Conservation (phyloP, 1,140 invertebrate genomes). For the Drosophila suzukii region DNA sequence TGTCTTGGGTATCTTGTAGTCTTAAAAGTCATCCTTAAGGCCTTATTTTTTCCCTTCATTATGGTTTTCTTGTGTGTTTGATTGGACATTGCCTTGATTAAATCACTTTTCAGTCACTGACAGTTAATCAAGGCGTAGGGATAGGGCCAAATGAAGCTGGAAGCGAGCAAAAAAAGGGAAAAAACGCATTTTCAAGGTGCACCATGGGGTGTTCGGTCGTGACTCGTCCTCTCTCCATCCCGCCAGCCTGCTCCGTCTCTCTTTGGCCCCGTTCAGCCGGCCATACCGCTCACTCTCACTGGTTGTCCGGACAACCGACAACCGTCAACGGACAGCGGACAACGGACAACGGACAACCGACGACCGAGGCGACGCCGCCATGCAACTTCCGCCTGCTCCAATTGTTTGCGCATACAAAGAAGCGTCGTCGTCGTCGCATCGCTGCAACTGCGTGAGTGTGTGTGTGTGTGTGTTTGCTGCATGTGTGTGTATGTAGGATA, state of each 20-base stretch:
- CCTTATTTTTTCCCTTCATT: background rate
- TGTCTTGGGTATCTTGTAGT: background rate
- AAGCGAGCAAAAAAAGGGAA: background rate
- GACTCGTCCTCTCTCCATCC: constrained; percentile 7
- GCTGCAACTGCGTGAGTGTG: constrained; percentile 23
- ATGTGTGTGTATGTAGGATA: constrained; percentile 46
- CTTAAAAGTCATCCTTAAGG: too few species aligned
- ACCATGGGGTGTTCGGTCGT: constrained; percentile 39
- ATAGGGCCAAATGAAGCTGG: constrained; percentile 29
- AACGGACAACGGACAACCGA: constrained; percentile 43
- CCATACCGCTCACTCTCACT: constrained; percentile 27
- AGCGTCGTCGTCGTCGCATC: constrained; percentile 69
- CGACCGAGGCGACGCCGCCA: constrained; percentile 47
- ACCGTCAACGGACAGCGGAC: constrained; percentile 31
- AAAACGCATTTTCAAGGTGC: constrained; percentile 69
- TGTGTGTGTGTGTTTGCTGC: constrained; percentile 4
- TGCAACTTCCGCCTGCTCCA: constrained; percentile 81
- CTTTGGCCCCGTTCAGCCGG: too few species aligned
- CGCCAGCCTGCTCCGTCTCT: background rate
- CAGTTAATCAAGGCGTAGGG: constrained; percentile 76
- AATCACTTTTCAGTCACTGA: constrained; percentile 82
- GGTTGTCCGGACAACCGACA: constrained; percentile 56
- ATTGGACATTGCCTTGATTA: constrained; percentile 65
- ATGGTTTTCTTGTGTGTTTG: constrained; percentile 8
- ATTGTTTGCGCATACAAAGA: constrained; percentile 82